phyloP scores from a whole-genome alignment of 2,113 vertebrate genomes.

The Chrysochloris asiatica region DNA sequence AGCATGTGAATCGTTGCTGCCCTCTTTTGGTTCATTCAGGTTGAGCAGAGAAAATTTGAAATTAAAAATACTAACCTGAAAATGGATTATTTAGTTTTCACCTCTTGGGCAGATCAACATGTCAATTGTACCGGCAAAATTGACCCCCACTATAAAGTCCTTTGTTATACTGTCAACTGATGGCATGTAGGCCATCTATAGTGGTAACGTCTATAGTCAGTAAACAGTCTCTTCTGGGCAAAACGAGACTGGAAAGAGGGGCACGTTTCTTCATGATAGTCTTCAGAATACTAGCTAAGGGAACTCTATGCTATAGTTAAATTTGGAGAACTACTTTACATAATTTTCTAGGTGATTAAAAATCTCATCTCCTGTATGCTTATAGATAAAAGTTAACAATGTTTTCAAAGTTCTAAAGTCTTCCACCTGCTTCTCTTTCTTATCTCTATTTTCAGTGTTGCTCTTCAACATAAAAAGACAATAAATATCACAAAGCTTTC shows the following conservation, averaged over 20 bases:
- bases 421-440: conserved; percentile 20
- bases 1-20: conserved; percentile 58
- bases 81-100: conserved; percentile 26
- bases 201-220: neutral
- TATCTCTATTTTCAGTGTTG: conserved; percentile 42
- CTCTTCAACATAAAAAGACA: conserved; percentile 45
- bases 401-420: conserved; percentile 19
- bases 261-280: neutral
- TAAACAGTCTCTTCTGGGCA: neutral
- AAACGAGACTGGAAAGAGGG: neutral
- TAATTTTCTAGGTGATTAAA: neutral
- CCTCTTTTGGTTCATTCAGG: conserved; percentile 73
- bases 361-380: conserved; percentile 29
- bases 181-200: neutral
- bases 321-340: conserved; percentile 10
- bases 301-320: neutral
- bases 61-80: conserved; percentile 36
- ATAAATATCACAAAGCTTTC: conserved; percentile 19
- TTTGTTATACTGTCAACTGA: neutral
- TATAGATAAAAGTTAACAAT: conserved; percentile 4
- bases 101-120: conserved; percentile 3
- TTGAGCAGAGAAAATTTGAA: conserved; percentile 7
- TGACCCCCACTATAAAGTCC: neutral
- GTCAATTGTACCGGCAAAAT: neutral
- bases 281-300: neutral